phyloP scores from a whole-genome alignment of 2,113 vertebrate genomes.

The Anser brachyrhynchus region DNA sequence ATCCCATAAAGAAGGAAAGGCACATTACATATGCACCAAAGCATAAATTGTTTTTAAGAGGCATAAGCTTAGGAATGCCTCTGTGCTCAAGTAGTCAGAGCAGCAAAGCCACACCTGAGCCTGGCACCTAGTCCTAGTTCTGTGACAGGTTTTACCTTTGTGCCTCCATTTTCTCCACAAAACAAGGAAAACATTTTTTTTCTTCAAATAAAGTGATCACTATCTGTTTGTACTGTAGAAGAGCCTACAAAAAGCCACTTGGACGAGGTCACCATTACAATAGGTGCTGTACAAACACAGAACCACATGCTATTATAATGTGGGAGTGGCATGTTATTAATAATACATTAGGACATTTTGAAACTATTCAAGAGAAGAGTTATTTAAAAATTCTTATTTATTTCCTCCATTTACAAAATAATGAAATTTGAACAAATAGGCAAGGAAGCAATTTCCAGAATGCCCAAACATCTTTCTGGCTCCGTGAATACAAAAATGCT shows the following conservation, averaged over 20 bases:
- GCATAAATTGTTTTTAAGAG: not conserved
- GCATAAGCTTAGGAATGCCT: not conserved
- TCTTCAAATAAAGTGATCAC: constrained; percentile 14
- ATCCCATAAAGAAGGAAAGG: not conserved
- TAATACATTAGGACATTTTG: constrained; percentile 11
- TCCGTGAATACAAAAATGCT: not conserved
- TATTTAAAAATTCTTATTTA: constrained; percentile 38
- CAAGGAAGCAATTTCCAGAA: constrained; percentile 4
- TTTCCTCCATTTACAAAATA: not conserved
- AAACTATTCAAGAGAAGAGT: constrained; percentile 18
- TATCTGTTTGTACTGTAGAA: constrained; percentile 31
- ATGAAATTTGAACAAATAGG: not conserved
- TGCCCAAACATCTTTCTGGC: not conserved
- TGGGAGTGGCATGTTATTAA: constrained; percentile 28
- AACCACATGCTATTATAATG: constrained; percentile 5
- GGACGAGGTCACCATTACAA: constrained; percentile 12
- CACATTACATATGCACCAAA: not conserved
- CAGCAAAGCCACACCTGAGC: not conserved
- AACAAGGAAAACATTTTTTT: constrained; percentile 8
- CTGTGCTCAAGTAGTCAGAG: not conserved
- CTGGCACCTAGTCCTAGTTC: not conserved
- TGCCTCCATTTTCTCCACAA: constrained; percentile 1
- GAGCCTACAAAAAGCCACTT: constrained; percentile 6
- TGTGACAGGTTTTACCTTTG: not conserved
- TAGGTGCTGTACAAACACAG: constrained; percentile 30